Percentiles rank a stretch among this genome's conserved stretches.
Conservation (phyloP, 1,140 invertebrate genomes). For the Drosophila subobscura region DNA sequence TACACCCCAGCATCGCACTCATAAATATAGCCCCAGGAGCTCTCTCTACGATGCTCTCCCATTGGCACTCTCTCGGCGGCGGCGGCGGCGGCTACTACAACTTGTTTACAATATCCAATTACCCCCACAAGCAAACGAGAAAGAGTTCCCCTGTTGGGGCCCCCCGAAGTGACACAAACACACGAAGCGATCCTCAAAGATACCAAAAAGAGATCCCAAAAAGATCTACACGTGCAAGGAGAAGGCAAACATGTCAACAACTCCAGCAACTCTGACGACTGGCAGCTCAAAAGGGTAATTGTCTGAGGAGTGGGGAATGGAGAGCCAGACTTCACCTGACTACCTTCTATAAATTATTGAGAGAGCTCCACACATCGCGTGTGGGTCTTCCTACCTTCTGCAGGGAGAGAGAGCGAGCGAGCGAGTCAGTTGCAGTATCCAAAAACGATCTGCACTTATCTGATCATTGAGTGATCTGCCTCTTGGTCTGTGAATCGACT, state of each 20-base stretch:
- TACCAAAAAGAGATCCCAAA: constrained; percentile 21
- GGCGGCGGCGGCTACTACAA: constrained; percentile 45
- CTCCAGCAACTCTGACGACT: constrained; percentile 57
- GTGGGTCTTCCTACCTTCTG: constrained; percentile 10
- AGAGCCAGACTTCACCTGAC: constrained; percentile 73
- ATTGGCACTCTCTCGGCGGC: constrained; percentile 23
- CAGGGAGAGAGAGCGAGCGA: no score
- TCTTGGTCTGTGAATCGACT: constrained; percentile 15
- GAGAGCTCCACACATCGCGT: constrained; percentile 32
- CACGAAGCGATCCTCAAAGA: constrained; percentile 32
- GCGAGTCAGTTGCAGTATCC: constrained; percentile 18
- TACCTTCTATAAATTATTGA: constrained; percentile 80
- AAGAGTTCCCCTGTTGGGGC: constrained; percentile 14
- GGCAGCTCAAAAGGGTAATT: constrained; percentile 74
- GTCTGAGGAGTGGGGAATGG: constrained; percentile 45
- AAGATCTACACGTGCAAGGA: constrained; percentile 39
- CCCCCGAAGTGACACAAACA: constrained; percentile 58
- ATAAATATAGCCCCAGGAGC: constrained; percentile 45
- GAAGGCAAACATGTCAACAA: constrained; percentile 70
- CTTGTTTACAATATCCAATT: constrained; percentile 79
- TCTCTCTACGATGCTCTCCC: constrained; percentile 16
- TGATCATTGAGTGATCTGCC: constrained; percentile 59
- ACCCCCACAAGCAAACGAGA: constrained; percentile 41
- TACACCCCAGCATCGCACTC: constrained; percentile 52
- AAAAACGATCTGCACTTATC: constrained; percentile 40